phyloP scores from a whole-genome alignment of 2,113 vertebrate species.

The Halichoerus grypus region DNA sequence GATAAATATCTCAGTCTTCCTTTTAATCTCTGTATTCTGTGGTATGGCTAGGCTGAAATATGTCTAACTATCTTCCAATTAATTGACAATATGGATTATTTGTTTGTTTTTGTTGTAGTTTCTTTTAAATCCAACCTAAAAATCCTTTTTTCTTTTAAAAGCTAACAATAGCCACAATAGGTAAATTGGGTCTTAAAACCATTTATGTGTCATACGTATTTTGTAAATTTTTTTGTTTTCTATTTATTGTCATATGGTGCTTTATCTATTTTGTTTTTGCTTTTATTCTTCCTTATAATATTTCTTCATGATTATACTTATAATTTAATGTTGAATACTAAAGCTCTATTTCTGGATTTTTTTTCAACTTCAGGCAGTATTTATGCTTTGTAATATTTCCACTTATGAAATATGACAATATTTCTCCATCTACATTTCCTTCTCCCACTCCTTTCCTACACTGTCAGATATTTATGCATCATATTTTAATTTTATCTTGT shows the following conservation, averaged over 20 bases:
- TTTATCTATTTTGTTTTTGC: constrained; percentile 5
- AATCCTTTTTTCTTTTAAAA: background rate
- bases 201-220: background rate
- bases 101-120: background rate
- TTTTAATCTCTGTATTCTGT: background rate
- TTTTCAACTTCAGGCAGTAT: background rate
- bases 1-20: background rate
- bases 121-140: constrained; percentile 5
- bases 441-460: background rate
- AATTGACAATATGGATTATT: background rate
- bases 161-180: background rate
- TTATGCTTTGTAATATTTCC: background rate
- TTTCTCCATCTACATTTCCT: background rate
- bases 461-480: background rate
- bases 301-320: constrained; percentile 13
- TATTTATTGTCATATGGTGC: background rate
- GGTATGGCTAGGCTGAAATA: background rate
- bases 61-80: background rate
- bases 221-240: background rate
- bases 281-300: background rate
- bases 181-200: background rate
- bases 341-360: constrained; percentile 18
- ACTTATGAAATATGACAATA: background rate
- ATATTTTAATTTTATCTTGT: constrained; percentile 16
- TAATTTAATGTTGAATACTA: constrained; percentile 1